phyloP scores from a whole-genome alignment of 2,888 invertebrate genomes.

The Plemyria rubiginata region DNA sequence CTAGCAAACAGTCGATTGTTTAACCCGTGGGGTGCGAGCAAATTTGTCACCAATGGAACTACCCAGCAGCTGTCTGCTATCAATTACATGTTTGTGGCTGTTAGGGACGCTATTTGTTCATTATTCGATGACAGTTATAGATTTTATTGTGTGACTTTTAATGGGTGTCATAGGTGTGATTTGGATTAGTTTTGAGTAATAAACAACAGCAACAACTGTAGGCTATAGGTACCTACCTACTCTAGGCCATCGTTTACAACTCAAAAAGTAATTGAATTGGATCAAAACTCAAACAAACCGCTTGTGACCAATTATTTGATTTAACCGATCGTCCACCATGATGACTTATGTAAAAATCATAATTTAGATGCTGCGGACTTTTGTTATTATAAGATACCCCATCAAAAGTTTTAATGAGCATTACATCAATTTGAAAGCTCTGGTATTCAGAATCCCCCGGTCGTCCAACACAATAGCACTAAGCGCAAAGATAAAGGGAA shows the following conservation, averaged over 20 bases:
- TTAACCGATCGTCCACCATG: no score
- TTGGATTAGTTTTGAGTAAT: constrained; percentile 11
- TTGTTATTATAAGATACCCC: constrained; percentile 6
- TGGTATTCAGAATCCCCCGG: constrained; percentile 27
- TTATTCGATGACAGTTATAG: constrained; percentile 78
- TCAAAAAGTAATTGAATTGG: no score
- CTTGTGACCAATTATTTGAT: no score
- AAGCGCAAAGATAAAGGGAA: constrained; percentile 51
- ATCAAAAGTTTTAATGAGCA: constrained; percentile 5
- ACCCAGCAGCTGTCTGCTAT: constrained; percentile 69
- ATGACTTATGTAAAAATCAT: no score
- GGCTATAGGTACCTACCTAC: not conserved
- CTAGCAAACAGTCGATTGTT: constrained; percentile 55
- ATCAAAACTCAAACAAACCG: no score
- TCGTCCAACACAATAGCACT: constrained; percentile 39
- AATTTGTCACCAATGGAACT: constrained; percentile 74
- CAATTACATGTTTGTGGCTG: constrained; percentile 80
- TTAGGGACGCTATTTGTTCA: constrained; percentile 75
- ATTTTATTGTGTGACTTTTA: constrained; percentile 52
- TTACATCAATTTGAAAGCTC: constrained; percentile 25
- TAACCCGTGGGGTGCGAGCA: constrained; percentile 51
- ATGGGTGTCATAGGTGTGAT: constrained; percentile 30
- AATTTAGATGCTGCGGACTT: not conserved
- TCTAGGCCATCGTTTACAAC: no score
- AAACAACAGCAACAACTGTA: not conserved